Conservation (phyloP, 2,797 vertebrate genomes). For the Simalia tracyae region DNA sequence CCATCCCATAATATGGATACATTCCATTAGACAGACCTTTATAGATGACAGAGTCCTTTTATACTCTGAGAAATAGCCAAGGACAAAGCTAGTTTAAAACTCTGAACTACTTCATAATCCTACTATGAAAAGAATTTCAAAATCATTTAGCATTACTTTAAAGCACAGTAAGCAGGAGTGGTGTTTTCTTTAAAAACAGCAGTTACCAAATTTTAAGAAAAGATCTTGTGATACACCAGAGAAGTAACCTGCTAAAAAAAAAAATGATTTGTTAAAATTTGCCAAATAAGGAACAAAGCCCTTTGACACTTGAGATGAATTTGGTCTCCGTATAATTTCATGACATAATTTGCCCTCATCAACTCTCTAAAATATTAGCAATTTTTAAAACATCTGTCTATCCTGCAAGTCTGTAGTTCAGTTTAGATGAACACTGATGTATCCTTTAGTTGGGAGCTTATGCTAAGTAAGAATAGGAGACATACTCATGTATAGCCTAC, state of each 20-base stretch:
- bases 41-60: slow-evolving; percentile 25
- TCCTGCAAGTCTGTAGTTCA: background rate
- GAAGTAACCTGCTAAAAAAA: background rate
- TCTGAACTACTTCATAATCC: slow-evolving; percentile 28
- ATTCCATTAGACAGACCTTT: slow-evolving; percentile 14
- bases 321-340: background rate
- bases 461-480: background rate
- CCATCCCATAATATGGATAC: slow-evolving; percentile 22
- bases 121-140: slow-evolving; percentile 6
- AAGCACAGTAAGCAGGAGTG: background rate
- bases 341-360: background rate
- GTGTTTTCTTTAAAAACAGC: background rate
- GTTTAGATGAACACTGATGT: background rate
- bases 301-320: background rate
- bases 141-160: slow-evolving; percentile 19
- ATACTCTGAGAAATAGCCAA: background rate
- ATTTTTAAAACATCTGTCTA: background rate
- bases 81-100: slow-evolving; percentile 24
- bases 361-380: background rate
- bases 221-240: background rate
- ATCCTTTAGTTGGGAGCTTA: background rate
- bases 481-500: background rate
- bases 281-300: background rate
- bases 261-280: background rate
- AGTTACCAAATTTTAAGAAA: background rate